Evolutionary conservation across 2,113 vertebrate species (phyloP).

Genomic region (Cacatua alba): DNA sequence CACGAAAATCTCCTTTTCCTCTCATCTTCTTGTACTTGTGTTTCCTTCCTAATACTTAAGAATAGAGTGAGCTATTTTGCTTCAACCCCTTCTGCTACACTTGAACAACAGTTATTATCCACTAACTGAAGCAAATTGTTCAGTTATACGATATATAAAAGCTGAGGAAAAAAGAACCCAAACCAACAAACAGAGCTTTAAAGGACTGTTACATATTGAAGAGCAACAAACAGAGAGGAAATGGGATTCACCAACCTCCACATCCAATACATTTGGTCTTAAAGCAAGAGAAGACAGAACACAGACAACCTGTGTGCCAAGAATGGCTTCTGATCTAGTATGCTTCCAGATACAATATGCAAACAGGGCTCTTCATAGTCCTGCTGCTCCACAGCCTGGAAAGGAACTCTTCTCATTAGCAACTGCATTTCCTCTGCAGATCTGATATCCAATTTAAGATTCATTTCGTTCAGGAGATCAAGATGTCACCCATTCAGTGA

Average conservation of each 20-base stretch:
- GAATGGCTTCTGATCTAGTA: neutral
- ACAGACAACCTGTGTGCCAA: neutral
- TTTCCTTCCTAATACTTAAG: neutral
- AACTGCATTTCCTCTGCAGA: neutral
- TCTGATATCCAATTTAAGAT: neutral
- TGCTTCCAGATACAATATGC: neutral
- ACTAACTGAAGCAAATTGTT: neutral
- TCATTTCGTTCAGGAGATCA: neutral
- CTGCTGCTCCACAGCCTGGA: neutral
- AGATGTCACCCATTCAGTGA: neutral
- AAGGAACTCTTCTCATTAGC: neutral
- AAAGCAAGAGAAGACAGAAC: neutral
- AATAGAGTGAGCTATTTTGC: neutral
- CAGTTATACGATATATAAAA: neutral
- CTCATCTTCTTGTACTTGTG: neutral
- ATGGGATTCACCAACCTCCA: neutral
- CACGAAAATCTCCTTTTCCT: neutral
- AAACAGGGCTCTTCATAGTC: neutral
- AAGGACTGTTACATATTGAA: neutral
- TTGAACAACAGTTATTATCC: neutral
- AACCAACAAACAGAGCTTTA: neutral
- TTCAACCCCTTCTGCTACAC: neutral
- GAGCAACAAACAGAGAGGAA: neutral
- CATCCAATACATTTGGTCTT: neutral
- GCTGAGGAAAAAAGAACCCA: rapidly evolving